Percentiles rank a stretch among this genome's conserved stretches.
Evolutionary conservation across 2,888 invertebrate species (phyloP).

Genomic region (Polymixis flavicincta): DNA sequence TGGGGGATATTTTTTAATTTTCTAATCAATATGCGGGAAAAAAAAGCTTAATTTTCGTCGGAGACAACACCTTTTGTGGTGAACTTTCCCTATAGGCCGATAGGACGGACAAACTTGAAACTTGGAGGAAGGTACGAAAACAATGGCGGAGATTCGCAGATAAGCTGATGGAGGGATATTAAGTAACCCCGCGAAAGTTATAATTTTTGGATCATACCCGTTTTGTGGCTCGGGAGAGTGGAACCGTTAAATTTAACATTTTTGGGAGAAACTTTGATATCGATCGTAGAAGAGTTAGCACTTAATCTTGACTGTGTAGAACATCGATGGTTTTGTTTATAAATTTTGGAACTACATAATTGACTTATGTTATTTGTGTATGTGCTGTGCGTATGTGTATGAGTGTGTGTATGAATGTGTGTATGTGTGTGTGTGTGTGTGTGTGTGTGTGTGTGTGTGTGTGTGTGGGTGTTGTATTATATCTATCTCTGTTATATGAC

Average conservation of each 20-base stretch:
- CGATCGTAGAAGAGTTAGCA: slow-evolving; percentile 26
- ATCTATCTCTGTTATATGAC: background rate
- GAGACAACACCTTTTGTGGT: slow-evolving; percentile 64
- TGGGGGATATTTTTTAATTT: slow-evolving; percentile 65
- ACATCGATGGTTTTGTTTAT: background rate
- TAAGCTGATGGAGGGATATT: slow-evolving; percentile 54
- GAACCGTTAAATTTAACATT: slow-evolving; percentile 14
- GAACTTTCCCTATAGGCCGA: slow-evolving; percentile 49
- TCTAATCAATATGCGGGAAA: slow-evolving; percentile 66
- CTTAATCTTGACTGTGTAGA: slow-evolving; percentile 8
- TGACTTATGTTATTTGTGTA: background rate
- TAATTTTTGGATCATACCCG: slow-evolving; percentile 51
- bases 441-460: no score
- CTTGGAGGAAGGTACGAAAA: slow-evolving; percentile 46
- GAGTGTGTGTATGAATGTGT: no score
- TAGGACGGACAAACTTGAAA: slow-evolving; percentile 40
- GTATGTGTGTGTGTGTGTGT: no score
- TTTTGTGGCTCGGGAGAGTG: slow-evolving; percentile 20
- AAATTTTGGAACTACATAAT: no score
- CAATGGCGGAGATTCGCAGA: slow-evolving; percentile 61
- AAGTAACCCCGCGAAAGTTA: slow-evolving; percentile 45
- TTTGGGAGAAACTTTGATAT: slow-evolving; percentile 22
- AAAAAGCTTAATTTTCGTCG: slow-evolving; percentile 58
- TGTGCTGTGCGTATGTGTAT: no score
- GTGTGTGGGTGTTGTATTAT: no score